Conservation (phyloP, 2,113 vertebrate species). For the Oxygymnocypris stewartii region DNA sequence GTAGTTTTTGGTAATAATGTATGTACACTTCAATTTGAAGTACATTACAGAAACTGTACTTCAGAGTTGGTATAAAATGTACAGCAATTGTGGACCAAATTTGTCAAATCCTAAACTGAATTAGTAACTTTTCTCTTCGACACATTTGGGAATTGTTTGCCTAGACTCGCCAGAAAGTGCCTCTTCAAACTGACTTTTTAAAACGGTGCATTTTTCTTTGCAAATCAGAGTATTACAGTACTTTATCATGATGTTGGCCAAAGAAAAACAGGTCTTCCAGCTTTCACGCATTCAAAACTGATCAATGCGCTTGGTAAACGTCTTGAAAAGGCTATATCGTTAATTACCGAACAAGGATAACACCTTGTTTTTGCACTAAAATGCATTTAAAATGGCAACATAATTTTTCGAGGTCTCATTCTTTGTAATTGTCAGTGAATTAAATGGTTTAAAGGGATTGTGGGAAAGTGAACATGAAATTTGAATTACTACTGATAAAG, state of each 20-base stretch:
- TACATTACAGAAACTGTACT: neutral
- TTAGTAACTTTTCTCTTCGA: neutral
- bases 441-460: conserved; percentile 62
- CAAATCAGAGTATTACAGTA: neutral
- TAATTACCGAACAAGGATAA: neutral
- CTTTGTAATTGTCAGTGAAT: conserved; percentile 35
- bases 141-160: neutral
- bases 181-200: conserved; percentile 1
- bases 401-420: neutral
- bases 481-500: conserved; percentile 73
- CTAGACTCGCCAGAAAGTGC: neutral
- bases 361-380: conserved; percentile 29
- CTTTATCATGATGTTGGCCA: conserved; percentile 21
- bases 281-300: neutral
- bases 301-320: neutral
- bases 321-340: neutral
- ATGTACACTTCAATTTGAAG: conserved; percentile 2
- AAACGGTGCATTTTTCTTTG: neutral
- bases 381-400: neutral
- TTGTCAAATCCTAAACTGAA: neutral
- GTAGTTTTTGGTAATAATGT: neutral
- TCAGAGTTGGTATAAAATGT: neutral
- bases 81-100: conserved; percentile 10
- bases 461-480: conserved; percentile 41
- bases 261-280: conserved; percentile 41